A percentile compares a stretch with the other conserved stretches of the same genome.
These are phyloP conservation scores for Enteromius treurensis DNA, from an alignment of 2,797 vertebrate species.

Conservation along the genomic window DNA sequence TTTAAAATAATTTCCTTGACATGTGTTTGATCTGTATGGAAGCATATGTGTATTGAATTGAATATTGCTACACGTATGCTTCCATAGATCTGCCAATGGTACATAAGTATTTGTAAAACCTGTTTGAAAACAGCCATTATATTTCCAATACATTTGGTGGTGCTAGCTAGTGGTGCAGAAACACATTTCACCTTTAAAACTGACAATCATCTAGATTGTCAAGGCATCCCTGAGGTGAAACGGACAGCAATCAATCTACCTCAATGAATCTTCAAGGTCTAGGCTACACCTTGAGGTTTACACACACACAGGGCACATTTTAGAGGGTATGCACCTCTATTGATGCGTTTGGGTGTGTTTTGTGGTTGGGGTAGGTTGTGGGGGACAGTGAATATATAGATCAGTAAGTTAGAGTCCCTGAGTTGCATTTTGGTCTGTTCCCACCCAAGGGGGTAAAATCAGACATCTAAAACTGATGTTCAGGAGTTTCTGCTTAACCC, in stretches of 20 bases:
- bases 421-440: conserved; percentile 57
- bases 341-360: conserved; percentile 62
- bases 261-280: conserved; percentile 32
- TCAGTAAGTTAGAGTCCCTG: conserved; percentile 71
- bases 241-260: conserved; percentile 32
- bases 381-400: conserved; percentile 68
- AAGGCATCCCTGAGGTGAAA: conserved; percentile 23
- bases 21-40: not conserved
- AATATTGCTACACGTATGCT: too few species aligned
- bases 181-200: conserved; percentile 19
- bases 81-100: not conserved
- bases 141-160: not conserved
- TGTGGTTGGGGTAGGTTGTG: conserved; percentile 40
- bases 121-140: not conserved
- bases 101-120: not conserved
- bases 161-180: not conserved
- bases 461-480: conserved; percentile 72
- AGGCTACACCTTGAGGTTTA: conserved; percentile 11
- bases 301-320: not conserved
- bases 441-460: conserved; percentile 67
- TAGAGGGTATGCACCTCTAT: conserved; percentile 15
- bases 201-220: conserved; percentile 29
- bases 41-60: too few species aligned
- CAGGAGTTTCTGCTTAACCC: conserved; percentile 63
- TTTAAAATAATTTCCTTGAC: not conserved